A percentile compares a stretch with the other conserved stretches of the same genome.
These are phyloP conservation scores for Sepioteuthis lessoniana DNA, from an alignment of 2,888 invertebrate species.

Conservation along the genomic window DNA sequence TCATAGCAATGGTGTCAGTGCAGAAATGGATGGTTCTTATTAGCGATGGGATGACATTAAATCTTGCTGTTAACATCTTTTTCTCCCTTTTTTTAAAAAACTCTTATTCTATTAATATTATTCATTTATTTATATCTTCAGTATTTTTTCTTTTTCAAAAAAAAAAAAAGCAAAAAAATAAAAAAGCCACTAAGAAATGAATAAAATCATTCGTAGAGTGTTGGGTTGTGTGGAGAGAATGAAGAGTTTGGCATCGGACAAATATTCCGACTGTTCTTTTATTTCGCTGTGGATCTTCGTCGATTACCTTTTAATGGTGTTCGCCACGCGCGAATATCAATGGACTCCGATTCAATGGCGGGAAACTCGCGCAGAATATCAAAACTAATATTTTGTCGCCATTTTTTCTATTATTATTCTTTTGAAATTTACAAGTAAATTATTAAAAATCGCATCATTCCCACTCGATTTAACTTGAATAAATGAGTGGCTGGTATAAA, in stretches of 20 bases:
- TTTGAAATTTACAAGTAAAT: constrained; percentile 33
- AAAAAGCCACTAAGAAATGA: neutral
- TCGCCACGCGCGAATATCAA: constrained; percentile 9
- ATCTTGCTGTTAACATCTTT: neutral
- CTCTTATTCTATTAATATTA: neutral
- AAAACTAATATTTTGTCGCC: neutral
- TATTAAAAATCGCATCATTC: constrained; percentile 33
- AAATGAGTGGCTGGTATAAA: constrained; percentile 4
- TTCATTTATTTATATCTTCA: neutral
- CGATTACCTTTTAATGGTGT: constrained; percentile 3
- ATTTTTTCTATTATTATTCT: neutral
- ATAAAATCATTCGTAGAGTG: neutral
- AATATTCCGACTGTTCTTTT: neutral
- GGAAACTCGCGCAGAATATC: constrained; percentile 6
- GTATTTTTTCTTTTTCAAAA: too few species aligned
- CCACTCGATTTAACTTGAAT: constrained; percentile 33
- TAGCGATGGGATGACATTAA: neutral
- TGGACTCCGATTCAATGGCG: constrained; percentile 4
- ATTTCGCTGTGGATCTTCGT: neutral
- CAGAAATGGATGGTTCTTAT: neutral
- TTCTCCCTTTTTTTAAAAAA: neutral
- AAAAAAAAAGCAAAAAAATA: neutral
- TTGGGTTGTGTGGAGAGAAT: neutral
- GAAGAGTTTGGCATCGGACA: constrained; percentile 1
- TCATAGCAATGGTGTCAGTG: neutral